A percentile compares a stretch with the other conserved stretches of the same genome.
Evolutionary conservation across 2,888 invertebrate species (phyloP).

Genomic region (Gymnosoma rotundatum): DNA sequence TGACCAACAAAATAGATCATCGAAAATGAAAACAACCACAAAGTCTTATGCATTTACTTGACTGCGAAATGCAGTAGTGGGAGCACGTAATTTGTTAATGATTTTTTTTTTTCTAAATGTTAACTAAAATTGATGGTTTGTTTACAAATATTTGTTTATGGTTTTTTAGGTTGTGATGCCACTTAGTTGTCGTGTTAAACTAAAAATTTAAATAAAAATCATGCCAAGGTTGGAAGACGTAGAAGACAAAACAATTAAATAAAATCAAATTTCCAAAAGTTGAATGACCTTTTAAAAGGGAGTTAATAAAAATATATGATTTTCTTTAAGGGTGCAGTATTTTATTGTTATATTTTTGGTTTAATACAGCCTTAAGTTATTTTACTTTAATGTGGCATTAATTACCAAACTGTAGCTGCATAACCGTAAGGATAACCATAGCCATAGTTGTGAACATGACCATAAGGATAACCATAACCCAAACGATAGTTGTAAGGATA

Average conservation of each 20-base stretch:
- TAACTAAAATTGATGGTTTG: slow-evolving; percentile 54
- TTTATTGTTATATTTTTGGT: slow-evolving; percentile 36
- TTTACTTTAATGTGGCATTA: slow-evolving; percentile 62
- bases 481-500: slow-evolving; percentile 65
- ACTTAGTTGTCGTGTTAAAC: slow-evolving; percentile 41
- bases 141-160: slow-evolving; percentile 34
- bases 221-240: slow-evolving; percentile 59
- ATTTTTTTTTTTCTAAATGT: not conserved
- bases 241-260: not conserved
- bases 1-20: slow-evolving; percentile 35
- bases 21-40: slow-evolving; percentile 31
- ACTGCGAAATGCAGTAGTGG: slow-evolving; percentile 37
- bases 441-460: slow-evolving; percentile 61
- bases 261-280: slow-evolving; percentile 6
- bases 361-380: slow-evolving; percentile 47
- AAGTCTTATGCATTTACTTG: slow-evolving; percentile 18
- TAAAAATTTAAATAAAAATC: slow-evolving; percentile 40
- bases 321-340: slow-evolving; percentile 4
- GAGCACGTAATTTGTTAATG: slow-evolving; percentile 48
- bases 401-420: slow-evolving; percentile 56
- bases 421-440: slow-evolving; percentile 73
- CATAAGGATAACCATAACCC: slow-evolving; percentile 70
- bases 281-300: slow-evolving; percentile 37
- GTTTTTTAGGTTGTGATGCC: slow-evolving; percentile 54
- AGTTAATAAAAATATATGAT: not conserved